phyloP scores from a whole-genome alignment of 2,888 invertebrate species.

The Galeopsomyia nigrocyanea region DNA sequence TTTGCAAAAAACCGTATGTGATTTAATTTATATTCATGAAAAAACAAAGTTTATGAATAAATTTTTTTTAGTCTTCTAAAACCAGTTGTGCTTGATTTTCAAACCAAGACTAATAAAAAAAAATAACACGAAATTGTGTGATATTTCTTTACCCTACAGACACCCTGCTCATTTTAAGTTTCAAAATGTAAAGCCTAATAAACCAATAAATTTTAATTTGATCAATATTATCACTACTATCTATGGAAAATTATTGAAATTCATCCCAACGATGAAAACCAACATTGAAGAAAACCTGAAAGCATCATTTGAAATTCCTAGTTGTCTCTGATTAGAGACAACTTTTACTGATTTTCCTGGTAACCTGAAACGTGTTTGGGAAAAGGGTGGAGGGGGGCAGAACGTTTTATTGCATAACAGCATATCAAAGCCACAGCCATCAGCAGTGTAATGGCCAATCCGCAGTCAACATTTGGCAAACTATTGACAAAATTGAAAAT shows the following conservation, averaged over 20 bases:
- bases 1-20: not conserved
- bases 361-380: slow-evolving; percentile 26
- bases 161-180: not conserved
- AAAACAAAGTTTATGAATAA: not conserved
- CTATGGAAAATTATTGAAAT: slow-evolving; percentile 4
- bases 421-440: slow-evolving; percentile 16
- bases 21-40: slow-evolving; percentile 26
- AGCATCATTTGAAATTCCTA: slow-evolving; percentile 44
- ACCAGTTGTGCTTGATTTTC: not conserved
- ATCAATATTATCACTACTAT: not conserved
- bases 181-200: not conserved
- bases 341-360: slow-evolving; percentile 20
- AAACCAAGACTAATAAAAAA: no score
- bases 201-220: not conserved
- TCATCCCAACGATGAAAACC: slow-evolving; percentile 42
- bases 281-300: slow-evolving; percentile 43
- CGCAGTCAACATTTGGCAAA: no score
- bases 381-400: not conserved
- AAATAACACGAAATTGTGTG: no score
- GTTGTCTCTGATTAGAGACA: slow-evolving; percentile 9
- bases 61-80: not conserved
- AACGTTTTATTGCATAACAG: slow-evolving; percentile 36
- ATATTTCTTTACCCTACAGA: not conserved
- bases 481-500: no score
- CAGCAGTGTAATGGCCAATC: no score